phyloP scores from a whole-genome alignment of 2,797 vertebrate species.

The Podarcis siculus region DNA sequence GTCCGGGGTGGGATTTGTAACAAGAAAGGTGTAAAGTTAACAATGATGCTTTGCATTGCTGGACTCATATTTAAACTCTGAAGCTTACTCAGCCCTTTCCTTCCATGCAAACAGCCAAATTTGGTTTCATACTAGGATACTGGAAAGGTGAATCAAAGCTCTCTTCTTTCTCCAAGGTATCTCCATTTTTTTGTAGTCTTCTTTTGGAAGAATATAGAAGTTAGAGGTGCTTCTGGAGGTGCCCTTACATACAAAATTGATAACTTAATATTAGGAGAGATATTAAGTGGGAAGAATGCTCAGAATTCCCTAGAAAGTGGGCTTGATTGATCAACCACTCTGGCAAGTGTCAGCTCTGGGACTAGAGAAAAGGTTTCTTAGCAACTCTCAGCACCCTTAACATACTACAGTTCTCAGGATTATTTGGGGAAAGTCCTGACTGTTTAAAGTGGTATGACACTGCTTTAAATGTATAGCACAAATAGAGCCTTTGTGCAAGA shows the following conservation, averaged over 20 bases:
- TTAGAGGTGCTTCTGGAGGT: neutral
- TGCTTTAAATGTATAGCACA: too few relatives aligned
- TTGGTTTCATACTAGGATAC: neutral
- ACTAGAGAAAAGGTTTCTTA: too few relatives aligned
- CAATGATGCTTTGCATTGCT: constrained; percentile 15
- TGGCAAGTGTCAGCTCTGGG: too few relatives aligned
- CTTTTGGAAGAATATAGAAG: neutral
- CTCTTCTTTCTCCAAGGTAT: neutral
- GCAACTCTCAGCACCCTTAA: too few relatives aligned
- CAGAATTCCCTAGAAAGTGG: too few relatives aligned
- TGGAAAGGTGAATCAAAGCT: neutral
- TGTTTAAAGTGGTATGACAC: too few relatives aligned
- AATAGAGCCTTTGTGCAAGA: neutral
- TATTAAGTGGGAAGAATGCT: too few relatives aligned
- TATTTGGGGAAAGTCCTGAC: too few relatives aligned
- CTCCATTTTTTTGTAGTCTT: neutral
- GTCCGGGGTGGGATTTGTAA: neutral
- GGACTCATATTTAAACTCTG: neutral
- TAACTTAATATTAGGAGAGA: neutral
- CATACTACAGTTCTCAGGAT: too few relatives aligned
- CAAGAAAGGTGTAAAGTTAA: neutral
- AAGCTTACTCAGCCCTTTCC: neutral
- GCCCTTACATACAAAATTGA: neutral
- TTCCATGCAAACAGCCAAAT: neutral
- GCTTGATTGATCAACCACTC: too few relatives aligned